Base-by-base conservation (phyloP, 2,797 vertebrate species). In the Calcarius lapponicus region DNA sequence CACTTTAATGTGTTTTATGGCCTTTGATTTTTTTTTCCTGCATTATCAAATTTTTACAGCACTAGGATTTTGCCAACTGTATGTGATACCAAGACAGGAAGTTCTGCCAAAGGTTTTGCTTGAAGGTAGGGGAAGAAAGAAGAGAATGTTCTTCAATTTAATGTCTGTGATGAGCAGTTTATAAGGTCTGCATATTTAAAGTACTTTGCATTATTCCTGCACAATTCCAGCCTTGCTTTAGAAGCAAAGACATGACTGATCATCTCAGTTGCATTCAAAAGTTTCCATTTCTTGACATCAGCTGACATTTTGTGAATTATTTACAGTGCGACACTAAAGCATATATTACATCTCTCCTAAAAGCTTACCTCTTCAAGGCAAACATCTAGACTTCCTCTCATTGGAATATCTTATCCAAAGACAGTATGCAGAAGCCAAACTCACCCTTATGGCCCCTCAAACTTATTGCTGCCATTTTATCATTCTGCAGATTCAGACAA, bases 271-370 rank as follows among this genome's bases (percentile, higher is more conserved):
- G 67, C 75, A 31, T 36, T 73, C 88, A 56, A 64, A 95, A 76
- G 74, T 80, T 83, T 94, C 76, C 36, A 83, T 85, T 88, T 76
- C 73, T 79, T 95, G 73, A 70, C 29, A 69, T 22, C 47, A 87
- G 50, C 50, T 82, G 66, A 85, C 71, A 69, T 86, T 94, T n/a
- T 81, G 47, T 92, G 42, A 94, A 96, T 95, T 95, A 95, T 95
- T 95, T 96, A 92, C 71, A 72, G 22, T 42, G 22, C 84, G 57
- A 92, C 67, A 66, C 40, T 78, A 61, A 78, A 78, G 54, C 53
- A 43, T 50, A 17, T 40, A 67, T 85, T 74, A 86, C 34, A 64
- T 83, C 42, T 43, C 42, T 75, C n/a, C 7, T n/a, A 66, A 90
- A 92, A 84, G 29, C 36, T 71, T 80, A 56, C 48, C 54, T 85